A percentile compares a stretch with the other conserved stretches of the same genome.
Conservation (phyloP, 2,888 invertebrate genomes). For the Heliconius ismenius region DNA sequence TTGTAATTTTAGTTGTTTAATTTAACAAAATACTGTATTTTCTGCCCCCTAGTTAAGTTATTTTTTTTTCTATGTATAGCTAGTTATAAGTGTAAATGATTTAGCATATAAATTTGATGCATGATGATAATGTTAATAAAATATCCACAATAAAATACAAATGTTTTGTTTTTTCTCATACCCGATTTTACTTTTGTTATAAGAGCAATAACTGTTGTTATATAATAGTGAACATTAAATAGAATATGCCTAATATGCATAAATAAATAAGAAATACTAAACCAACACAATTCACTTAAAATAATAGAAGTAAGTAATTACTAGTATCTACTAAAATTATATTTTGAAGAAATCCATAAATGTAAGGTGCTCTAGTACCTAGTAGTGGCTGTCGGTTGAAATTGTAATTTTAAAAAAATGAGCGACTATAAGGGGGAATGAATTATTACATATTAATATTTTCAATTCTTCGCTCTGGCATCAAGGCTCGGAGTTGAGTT, state of each 20-base stretch:
- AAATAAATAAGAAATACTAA: neutral
- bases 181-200: neutral
- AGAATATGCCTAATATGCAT: neutral
- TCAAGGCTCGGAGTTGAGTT: too few relatives aligned
- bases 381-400: too few relatives aligned
- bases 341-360: too few relatives aligned
- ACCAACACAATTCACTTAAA: neutral
- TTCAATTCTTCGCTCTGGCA: too few relatives aligned
- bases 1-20: slow-evolving; percentile 75
- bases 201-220: neutral
- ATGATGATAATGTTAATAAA: slow-evolving; percentile 83
- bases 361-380: too few relatives aligned
- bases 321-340: too few relatives aligned
- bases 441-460: too few relatives aligned
- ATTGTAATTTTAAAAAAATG: too few relatives aligned
- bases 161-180: slow-evolving; percentile 56
- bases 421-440: too few relatives aligned
- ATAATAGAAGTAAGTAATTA: too few relatives aligned
- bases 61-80: slow-evolving; percentile 80
- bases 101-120: slow-evolving; percentile 82
- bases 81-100: slow-evolving; percentile 82
- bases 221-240: neutral
- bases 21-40: slow-evolving; percentile 80
- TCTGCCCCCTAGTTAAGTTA: slow-evolving; percentile 80
- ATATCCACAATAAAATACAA: slow-evolving; percentile 80